Evolutionary conservation across 2,797 vertebrate species (phyloP).

Genomic region (Austrolebias charrua): DNA sequence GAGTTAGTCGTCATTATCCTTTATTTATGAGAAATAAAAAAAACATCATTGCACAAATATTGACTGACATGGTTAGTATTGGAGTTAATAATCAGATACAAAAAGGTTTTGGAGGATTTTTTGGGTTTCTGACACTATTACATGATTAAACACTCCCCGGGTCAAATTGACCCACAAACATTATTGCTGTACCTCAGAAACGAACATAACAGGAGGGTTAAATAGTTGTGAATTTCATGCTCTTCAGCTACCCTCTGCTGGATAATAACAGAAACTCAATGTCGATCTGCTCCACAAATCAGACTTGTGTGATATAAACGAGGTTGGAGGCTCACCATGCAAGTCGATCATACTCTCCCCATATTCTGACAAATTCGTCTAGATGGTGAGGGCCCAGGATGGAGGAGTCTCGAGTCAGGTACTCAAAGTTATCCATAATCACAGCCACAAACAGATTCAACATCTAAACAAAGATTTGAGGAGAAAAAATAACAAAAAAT

Average conservation of each 20-base stretch:
- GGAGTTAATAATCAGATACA: no score
- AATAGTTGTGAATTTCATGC: constrained; percentile 15
- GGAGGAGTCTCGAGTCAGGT: constrained; percentile 96
- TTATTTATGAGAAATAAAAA: no score
- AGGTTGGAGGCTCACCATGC: constrained; percentile 85
- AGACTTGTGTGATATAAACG: neutral
- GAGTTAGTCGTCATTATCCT: no score
- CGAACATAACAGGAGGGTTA: no score
- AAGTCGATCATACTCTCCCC: constrained; percentile 96
- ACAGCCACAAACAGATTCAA: constrained; percentile 98
- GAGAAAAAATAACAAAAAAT: neutral
- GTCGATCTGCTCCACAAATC: neutral
- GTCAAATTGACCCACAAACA: no score
- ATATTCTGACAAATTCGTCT: constrained; percentile 98
- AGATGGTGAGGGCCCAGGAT: constrained; percentile 98
- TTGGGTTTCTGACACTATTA: no score
- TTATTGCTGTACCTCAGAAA: no score
- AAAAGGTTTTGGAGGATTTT: no score
- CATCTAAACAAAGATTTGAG: constrained; percentile 80
- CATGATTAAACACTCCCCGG: no score
- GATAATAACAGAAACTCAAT: constrained; percentile 31
- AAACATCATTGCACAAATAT: no score
- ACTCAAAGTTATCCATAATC: constrained; percentile 99
- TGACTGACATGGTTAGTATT: no score
- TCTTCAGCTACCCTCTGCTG: constrained; percentile 64